Evolutionary conservation across 2,888 invertebrate species (phyloP).

Genomic region (Melanostoma mellinum): DNA sequence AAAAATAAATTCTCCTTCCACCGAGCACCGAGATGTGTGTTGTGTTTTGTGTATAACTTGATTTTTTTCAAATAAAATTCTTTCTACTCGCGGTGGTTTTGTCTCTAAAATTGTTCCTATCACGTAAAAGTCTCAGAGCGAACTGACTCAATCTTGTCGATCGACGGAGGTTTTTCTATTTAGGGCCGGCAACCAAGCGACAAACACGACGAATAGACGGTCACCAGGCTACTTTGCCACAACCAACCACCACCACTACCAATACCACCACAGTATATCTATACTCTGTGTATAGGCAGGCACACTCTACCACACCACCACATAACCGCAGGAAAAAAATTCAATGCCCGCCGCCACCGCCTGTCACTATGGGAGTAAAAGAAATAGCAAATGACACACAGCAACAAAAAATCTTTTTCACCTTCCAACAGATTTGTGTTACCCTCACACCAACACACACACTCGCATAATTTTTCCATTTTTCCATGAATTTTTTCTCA

Average conservation of each 20-base stretch:
- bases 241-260: constrained; percentile 73
- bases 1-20: constrained; percentile 7
- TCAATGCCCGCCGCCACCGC: constrained; percentile 75
- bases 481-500: constrained; percentile 42
- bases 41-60: constrained; percentile 15
- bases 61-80: neutral
- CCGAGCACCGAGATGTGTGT: constrained; percentile 11
- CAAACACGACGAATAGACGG: constrained; percentile 74
- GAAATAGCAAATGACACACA: constrained; percentile 48
- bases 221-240: constrained; percentile 75
- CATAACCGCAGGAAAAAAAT: constrained; percentile 82
- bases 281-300: no score
- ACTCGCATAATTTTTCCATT: constrained; percentile 59
- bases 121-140: constrained; percentile 82
- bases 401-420: constrained; percentile 36
- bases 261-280: constrained; percentile 59
- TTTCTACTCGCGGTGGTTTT: constrained; percentile 21
- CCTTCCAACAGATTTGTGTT: constrained; percentile 53
- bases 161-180: constrained; percentile 81
- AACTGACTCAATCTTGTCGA: constrained; percentile 81
- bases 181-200: constrained; percentile 77
- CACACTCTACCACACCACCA: constrained; percentile 56
- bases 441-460: constrained; percentile 65
- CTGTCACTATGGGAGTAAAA: constrained; percentile 43
- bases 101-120: constrained; percentile 75